These are phyloP conservation scores for Semaprochilodus insignis DNA, from an alignment of 2,797 vertebrate species.

Conservation along the genomic window DNA sequence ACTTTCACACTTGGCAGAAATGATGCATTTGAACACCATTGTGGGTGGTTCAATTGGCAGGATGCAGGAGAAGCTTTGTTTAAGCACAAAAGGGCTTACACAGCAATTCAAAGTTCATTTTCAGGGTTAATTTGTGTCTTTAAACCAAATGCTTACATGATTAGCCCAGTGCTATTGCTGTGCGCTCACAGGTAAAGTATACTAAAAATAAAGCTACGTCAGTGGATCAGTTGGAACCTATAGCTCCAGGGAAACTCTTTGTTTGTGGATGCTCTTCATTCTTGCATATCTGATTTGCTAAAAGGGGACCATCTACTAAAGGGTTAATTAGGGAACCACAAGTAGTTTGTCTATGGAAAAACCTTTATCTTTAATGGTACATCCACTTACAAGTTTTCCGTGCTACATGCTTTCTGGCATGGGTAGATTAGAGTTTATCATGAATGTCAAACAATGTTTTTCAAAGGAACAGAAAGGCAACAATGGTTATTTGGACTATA, in stretches of 20 bases:
- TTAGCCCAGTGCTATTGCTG: neutral
- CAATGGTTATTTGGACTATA: too few species aligned
- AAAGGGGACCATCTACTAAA: too few species aligned
- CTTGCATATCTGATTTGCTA: too few species aligned
- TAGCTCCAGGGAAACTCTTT: neutral
- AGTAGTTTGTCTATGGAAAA: too few species aligned
- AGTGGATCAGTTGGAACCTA: neutral
- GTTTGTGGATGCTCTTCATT: too few species aligned
- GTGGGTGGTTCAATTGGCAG: neutral
- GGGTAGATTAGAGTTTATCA: too few species aligned
- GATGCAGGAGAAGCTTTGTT: neutral
- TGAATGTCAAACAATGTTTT: too few species aligned
- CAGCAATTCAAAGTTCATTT: neutral
- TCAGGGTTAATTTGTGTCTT: neutral
- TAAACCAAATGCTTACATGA: neutral
- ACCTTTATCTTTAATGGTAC: too few species aligned
- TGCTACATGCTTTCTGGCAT: too few species aligned
- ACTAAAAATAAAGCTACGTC: neutral
- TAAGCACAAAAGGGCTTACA: neutral
- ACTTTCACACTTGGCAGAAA: slow-evolving; percentile 19
- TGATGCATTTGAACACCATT: neutral
- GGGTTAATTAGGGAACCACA: too few species aligned
- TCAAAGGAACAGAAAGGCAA: too few species aligned
- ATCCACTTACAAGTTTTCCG: too few species aligned
- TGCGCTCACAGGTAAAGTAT: neutral